These are phyloP conservation scores for Phengaris arion DNA, from an alignment of 2,888 invertebrate genomes.

Conservation along the genomic window DNA sequence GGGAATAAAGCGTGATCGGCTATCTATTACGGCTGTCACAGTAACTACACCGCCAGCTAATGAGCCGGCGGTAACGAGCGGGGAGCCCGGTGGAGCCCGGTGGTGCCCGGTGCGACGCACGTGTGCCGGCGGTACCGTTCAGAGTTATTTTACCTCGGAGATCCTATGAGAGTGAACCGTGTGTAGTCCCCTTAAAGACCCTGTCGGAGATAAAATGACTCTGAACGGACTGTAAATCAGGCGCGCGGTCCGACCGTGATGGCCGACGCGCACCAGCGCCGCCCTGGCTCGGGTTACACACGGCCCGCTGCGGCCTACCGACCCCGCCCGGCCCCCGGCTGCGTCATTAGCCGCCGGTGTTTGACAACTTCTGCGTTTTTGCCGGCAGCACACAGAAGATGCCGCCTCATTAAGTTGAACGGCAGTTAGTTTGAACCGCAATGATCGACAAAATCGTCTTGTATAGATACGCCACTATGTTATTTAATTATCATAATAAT, in stretches of 20 bases:
- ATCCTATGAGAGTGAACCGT: too few relatives aligned
- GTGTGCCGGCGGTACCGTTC: conserved; percentile 31
- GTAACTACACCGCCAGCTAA: conserved; percentile 39
- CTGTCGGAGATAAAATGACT: too few relatives aligned
- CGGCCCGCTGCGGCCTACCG: conserved; percentile 30
- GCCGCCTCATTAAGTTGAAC: conserved; percentile 13
- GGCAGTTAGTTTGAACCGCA: not conserved
- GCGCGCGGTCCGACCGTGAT: not conserved
- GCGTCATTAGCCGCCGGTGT: conserved; percentile 25
- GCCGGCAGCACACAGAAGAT: conserved; percentile 4
- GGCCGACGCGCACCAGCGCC: not conserved
- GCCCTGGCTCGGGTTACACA: conserved; percentile 30
- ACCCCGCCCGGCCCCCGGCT: conserved; percentile 21
- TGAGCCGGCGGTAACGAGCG: conserved; percentile 34
- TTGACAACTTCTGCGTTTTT: conserved; percentile 31
- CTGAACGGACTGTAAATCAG: not conserved
- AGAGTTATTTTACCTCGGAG: too few relatives aligned
- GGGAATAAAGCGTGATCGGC: not conserved
- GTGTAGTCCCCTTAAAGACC: too few relatives aligned
- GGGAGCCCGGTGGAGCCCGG: not conserved
- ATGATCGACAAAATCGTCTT: not conserved
- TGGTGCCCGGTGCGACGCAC: conserved; percentile 37
- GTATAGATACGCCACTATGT: not conserved
- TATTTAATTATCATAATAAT: conserved; percentile 1
- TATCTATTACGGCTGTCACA: conserved; percentile 35